phyloP scores from a whole-genome alignment of 2,888 invertebrate species.

The Drosophila mulleri region DNA sequence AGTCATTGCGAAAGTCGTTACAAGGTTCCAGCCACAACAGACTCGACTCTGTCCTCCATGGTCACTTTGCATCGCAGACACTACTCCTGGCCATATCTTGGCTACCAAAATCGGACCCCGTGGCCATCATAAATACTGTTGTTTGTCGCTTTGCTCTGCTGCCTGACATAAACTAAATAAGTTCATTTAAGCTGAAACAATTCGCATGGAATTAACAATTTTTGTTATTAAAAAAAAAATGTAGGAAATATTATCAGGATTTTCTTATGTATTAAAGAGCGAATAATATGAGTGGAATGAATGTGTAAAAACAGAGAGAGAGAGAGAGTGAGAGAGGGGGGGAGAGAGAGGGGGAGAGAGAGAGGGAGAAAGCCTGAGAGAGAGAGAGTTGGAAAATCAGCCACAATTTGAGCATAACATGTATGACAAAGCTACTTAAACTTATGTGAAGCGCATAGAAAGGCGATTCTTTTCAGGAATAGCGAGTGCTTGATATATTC shows the following conservation, averaged over 20 bases:
- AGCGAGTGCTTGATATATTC: too few relatives aligned
- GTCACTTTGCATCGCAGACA: not conserved
- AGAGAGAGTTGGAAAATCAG: too few relatives aligned
- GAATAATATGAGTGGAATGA: too few relatives aligned
- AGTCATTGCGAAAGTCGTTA: slow-evolving; percentile 43
- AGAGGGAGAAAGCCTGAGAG: too few relatives aligned
- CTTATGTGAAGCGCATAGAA: slow-evolving; percentile 1
- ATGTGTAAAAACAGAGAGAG: too few relatives aligned
- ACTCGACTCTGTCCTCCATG: slow-evolving; percentile 14
- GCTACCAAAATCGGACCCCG: not conserved
- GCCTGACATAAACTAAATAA: slow-evolving; percentile 5
- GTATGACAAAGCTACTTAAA: too few relatives aligned
- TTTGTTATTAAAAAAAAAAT: not conserved
- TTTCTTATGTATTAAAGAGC: too few relatives aligned
- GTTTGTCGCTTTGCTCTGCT: not conserved
- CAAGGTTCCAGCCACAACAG: slow-evolving; percentile 14
- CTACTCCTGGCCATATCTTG: slow-evolving; percentile 23
- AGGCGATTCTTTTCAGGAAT: too few relatives aligned
- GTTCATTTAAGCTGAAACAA: not conserved
- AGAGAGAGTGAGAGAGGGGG: too few relatives aligned
- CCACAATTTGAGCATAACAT: too few relatives aligned
- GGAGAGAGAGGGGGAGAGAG: too few relatives aligned
- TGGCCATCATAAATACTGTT: slow-evolving; percentile 20
- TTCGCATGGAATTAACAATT: not conserved
- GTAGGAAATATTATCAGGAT: not conserved